Base-by-base conservation (phyloP, 1,140 invertebrate genomes). In the Neotoxoptera formosana region DNA sequence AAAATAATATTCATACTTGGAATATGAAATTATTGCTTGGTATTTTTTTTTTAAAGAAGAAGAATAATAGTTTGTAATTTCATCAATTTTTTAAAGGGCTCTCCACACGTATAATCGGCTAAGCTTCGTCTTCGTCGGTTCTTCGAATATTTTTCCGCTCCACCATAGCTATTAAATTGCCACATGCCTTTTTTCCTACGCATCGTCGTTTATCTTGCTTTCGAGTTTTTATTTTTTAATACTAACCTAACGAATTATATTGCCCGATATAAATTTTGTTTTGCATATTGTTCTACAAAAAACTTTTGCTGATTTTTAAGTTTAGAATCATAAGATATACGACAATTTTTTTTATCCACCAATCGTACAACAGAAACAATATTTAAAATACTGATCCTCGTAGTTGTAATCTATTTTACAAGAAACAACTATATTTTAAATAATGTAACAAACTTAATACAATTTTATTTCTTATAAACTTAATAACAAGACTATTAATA, bases 1-100 rank as follows among this genome's bases (percentile, higher is more conserved):
- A 87, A 51, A 51, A 88, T 88, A 88, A 53, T 88, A 56, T 90
- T 56, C 34, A 11, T 87, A 48, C 25, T 87, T n/a, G 30, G 23
- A 53, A 41, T 56, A 60, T 41, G 34, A 90, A 60, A 90, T 60
- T 60, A 47, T 90, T 45, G 53, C 56, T 67, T 8, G 53, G 89
- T 90, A 90, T 67, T 90, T 45, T 17, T 56, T 60, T 30, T 88
- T 45, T 45, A 11, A 84, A 30, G 23, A 56, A 88, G 7, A 89
- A 90, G 89, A 90, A 90, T 60, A 90, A 90, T 90, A 67, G 89
- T 90, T 89, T 45, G 56, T 67, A 67, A 90, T 90, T 90, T 90
- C 30, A 41, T 90, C 53, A 90, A 67, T 60, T 90, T 60, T 41
- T 67, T 90, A 67, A 67, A 11, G 89, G 89, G 34, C 56, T 67